A percentile compares a stretch with the other conserved stretches of the same genome.
phyloP scores from a whole-genome alignment of 2,888 invertebrate species.

The Eulithis prunata region DNA sequence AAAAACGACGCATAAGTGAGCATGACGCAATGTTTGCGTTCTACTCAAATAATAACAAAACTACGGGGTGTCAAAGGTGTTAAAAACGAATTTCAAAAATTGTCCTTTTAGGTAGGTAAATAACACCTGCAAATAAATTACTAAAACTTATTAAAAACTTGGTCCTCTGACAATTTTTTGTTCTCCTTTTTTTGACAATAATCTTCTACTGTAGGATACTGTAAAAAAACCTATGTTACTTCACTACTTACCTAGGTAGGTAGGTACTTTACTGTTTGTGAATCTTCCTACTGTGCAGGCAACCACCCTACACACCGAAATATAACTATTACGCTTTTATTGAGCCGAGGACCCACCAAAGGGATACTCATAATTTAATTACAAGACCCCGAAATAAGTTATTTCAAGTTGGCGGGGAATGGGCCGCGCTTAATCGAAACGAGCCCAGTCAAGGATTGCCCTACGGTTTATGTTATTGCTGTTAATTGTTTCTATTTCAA shows the following conservation, averaged over 20 bases:
- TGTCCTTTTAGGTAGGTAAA: no score
- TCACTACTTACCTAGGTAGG: background rate
- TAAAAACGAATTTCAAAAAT: no score
- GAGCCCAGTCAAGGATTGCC: constrained; percentile 47
- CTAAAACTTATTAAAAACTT: no score
- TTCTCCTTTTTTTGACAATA: no score
- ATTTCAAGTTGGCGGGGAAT: constrained; percentile 61
- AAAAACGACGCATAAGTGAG: no score
- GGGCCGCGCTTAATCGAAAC: constrained; percentile 56
- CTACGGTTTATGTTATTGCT: constrained; percentile 38
- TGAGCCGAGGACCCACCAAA: constrained; percentile 75
- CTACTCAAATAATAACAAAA: no score
- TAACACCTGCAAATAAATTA: no score
- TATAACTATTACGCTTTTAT: constrained; percentile 82
- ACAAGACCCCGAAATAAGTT: constrained; percentile 69
- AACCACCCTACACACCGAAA: constrained; percentile 63
- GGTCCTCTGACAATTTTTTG: no score
- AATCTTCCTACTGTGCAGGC: constrained; percentile 47
- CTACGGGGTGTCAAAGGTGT: no score
- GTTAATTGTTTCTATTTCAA: constrained; percentile 38
- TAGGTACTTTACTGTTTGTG: constrained; percentile 38
- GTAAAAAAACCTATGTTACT: background rate
- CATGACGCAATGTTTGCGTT: no score
- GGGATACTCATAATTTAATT: constrained; percentile 81
- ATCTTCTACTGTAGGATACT: no score